Base-by-base conservation (phyloP, 2,797 vertebrate genomes). In the Poeciliopsis turneri region DNA sequence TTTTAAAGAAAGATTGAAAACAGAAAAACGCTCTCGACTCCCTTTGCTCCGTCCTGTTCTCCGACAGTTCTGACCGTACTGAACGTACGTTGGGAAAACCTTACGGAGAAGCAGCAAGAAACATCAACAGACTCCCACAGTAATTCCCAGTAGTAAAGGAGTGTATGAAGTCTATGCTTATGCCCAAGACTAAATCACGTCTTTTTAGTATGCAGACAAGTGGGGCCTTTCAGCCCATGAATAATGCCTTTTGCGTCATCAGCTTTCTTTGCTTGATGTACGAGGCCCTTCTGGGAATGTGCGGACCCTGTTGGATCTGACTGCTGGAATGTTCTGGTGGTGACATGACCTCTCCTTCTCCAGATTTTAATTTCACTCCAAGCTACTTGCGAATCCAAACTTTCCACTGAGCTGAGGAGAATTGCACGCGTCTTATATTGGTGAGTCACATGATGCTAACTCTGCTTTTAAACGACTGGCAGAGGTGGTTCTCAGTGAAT, bases 231-330 rank as follows among this genome's bases (percentile, higher is more conserved):
- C 39, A 59, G 51, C 15, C 41, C 41, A 70, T 70, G 68, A 70
- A 70, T 70, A 70, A 70, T 70, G 68, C 68, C 41, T 70, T 70
- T 70, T 70, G 68, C 45, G 28, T 70, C 68, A 70, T 70, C 41
- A 70, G 68, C 68, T 70, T 45, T 70, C 41, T 70, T 45, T n/a
- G 41, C 68, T n/a, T 45, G 41, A 70, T 70, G 41, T 70, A 45
- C 45, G 45, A 30, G 43, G 41, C 41, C 68, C 68, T 45, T 28
- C 41, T 45, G 68, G 68, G 68, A 70, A 70, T 45, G 41, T 70
- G 13, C 11, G 3, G 68, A 45, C 68, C 41, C 41, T 45, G 43
- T 45, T 45, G 25, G 68, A 45, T 70, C 25, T 70, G 41, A 70
- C 25, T 28, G 68, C 68, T 45, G 68, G 68, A 45, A 70, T 18